Base-by-base conservation (phyloP, 2,797 vertebrate species). In the Hipposideros larvatus region DNA sequence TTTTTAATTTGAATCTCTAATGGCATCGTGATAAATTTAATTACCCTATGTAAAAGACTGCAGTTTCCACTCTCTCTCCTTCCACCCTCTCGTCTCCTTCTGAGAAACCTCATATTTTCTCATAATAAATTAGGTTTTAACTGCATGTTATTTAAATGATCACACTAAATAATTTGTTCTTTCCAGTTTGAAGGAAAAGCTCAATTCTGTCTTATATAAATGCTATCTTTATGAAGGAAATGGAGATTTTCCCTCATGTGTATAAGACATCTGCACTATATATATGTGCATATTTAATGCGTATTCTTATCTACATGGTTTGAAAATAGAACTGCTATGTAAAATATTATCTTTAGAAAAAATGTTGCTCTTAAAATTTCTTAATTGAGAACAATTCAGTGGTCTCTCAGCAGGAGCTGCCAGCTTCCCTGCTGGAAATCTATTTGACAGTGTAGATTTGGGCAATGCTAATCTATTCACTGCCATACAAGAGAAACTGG, bases 301-400 rank as follows among this genome's bases (percentile, higher is more conserved):
- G 79, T 75, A 85, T 65, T 77, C 73, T 90, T 90, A 82, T 73
- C 46, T 79, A 55, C 1, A 3, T 48, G 46, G 6, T 95, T 55
- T 93, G 96, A 95, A 97, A 97, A 82, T 96, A 96, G 84, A 93
- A 66, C 41, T 96, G 71, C 55, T 80, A 78, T 93, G 93, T 92
- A 79, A 95, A 75, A 37, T 90, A 71, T 51, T 87, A 94, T 79
- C 95, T 95, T 92, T 90, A 91, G 28, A 63, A 73, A 51, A 78
- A 84, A 53, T 53, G 7, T 88, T 83, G 11, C 68, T 80, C 48
- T 96, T 93, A 92, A 97, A 94, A 79, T 68, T 87, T 55, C 70
- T 79, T 96, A 93, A 95, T 65, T 92, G 94, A 96, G 88, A 96
- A 93, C 21, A 89, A 74, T 87, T 95, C 94, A 86, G 15, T 94